Evolutionary conservation across 2,113 vertebrate genomes (phyloP), one percentile per base, ranked within the genome.

Genomic region (Oenanthe melanoleuca): DNA sequence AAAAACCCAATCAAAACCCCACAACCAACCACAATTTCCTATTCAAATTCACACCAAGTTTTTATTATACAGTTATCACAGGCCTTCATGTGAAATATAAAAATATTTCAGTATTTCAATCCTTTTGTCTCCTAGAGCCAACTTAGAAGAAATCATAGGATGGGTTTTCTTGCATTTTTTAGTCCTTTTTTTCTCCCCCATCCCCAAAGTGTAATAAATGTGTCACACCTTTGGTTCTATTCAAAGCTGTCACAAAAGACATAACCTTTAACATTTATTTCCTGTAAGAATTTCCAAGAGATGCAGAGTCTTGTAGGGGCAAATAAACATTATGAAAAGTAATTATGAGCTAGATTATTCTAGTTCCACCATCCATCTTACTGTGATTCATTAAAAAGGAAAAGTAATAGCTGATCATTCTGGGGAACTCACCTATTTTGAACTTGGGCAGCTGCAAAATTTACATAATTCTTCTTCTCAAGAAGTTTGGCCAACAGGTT

Each of bases 381-480:
- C 18, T 40, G 50, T 22, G 65, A 28, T 26, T 64, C 40, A 67
- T 9, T 79, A 65, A 53, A 33, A 72, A n/a, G 18, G 7, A 42
- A 91, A 45, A 11, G 28, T 4, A 45, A 56, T 1, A 80, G 11
- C 29, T 56, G 47, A 82, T n/a, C n/a, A n/a, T 64, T 90, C 23
- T 4, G 47, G 26, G 40, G 8, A 66, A 96, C 93, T 96, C 97
- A 99, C 99, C 99, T 99, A 97, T 98, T 99, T 97, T 99, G 99
- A 95, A 99, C 98, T 97, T 99, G 99, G 94, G 98, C 97, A 90
- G 99, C 98, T 91, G 99, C 99, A 97, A 98, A 99, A 97, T 99
- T 98, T 69, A 99, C 99, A 31, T 99, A 99, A 96, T 98, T 99
- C 96, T 99, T 99, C 97, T 99, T 99, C 81, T 99, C 99, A 47